Base-by-base conservation (phyloP, 2,888 invertebrate genomes). In the Maniola hyperantus region DNA sequence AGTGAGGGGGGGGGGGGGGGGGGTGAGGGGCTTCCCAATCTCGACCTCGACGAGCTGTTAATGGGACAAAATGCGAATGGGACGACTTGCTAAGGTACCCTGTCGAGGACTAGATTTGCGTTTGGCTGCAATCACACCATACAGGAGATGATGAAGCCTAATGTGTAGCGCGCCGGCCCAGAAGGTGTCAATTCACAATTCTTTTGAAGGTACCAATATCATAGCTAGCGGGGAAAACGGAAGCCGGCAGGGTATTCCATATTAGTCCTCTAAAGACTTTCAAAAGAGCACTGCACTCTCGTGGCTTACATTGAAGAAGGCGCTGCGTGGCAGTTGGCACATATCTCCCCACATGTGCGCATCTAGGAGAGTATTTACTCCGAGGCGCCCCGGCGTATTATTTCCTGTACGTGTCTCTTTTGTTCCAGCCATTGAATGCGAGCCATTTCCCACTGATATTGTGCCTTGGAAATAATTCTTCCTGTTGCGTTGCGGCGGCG, bases 351-450 rank as follows among this genome's bases (percentile, higher is more conserved):
- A 15, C 34, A 26, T 50, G 50, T 20, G 50, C 51, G 33, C 33
- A 34, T n/a, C 2, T 34, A n/a, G n/a, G 13, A 20, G 6, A 57
- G 20, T 18, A 39, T 20, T 20, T 39, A 39, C 18, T 46, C 55
- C 46, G 39, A 20, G 65, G 65, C 65, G 60, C 54, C 48, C 50
- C 18, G 59, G 44, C 44, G 53, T 64, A 60, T 61, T 44, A 61
- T 65, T 65, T 57, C 61, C 65, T 48, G 50, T 50, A 33, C 58
- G 42, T 26, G 60, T 51, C 11, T 15, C 64, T 61, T 64, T 68
- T 68, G 55, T 65, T 61, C 36, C 51, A 26, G 57, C 11, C 15
- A 18, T 51, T 65, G 58, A 51, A 65, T 36, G 44, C 39, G 63
- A 53, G 51, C 42, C 58, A 44, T 63, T 53, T 63, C 46, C 51